phyloP scores from a whole-genome alignment of 1,140 invertebrate genomes.

The Steinernema khuongi region DNA sequence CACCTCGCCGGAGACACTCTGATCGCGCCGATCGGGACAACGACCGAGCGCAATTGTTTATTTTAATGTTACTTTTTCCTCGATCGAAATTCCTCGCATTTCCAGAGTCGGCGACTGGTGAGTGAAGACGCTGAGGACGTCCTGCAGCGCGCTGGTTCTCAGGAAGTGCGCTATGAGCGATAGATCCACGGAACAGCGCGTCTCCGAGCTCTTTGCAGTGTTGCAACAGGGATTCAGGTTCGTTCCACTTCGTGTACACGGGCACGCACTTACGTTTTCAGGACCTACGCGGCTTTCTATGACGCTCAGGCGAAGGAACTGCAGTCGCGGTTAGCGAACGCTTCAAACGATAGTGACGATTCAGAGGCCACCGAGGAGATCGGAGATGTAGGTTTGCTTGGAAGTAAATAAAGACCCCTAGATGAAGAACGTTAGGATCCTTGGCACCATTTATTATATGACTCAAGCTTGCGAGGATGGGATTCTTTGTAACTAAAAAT shows the following conservation, averaged over 20 bases:
- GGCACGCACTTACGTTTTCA: background rate
- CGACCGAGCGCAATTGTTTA: background rate
- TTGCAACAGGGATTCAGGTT: slow-evolving; percentile 12
- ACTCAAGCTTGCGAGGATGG: too few relatives aligned
- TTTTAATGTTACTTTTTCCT: background rate
- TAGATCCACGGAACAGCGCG: background rate
- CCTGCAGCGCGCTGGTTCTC: background rate
- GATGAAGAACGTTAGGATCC: too few relatives aligned
- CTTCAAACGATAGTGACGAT: background rate
- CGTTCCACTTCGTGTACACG: background rate
- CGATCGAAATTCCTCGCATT: background rate
- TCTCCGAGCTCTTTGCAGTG: background rate
- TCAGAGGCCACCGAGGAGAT: background rate
- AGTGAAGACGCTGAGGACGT: background rate
- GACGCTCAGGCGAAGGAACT: background rate
- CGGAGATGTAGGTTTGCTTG: background rate
- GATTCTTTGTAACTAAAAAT: too few relatives aligned
- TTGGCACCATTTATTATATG: too few relatives aligned
- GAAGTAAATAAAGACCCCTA: background rate
- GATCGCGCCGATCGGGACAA: background rate
- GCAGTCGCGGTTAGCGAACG: background rate
- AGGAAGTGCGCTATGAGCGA: background rate
- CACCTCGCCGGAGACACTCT: background rate
- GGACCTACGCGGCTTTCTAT: background rate
- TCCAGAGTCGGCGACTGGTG: background rate